These are phyloP conservation scores for Eptatretus atami DNA, from an alignment of 2,797 vertebrate species.

Conservation along the genomic window DNA sequence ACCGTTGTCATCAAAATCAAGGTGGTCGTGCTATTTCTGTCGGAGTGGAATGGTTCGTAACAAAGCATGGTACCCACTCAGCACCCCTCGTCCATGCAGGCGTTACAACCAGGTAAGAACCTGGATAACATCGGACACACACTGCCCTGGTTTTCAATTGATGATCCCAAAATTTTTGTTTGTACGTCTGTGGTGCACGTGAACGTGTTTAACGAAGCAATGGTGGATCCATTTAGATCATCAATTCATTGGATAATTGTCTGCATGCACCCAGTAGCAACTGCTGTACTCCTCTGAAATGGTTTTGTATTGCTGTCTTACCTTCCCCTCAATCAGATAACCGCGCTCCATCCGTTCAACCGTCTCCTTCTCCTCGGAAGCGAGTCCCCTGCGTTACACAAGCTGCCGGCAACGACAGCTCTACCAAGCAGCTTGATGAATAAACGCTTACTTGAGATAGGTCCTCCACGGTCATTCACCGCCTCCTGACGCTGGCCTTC, in stretches of 20 bases:
- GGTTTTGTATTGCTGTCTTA: too few relatives aligned
- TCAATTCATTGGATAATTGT: too few relatives aligned
- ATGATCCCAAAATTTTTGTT: not conserved
- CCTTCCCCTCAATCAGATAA: too few relatives aligned
- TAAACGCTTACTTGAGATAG: slow-evolving; percentile 78
- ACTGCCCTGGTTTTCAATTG: not conserved
- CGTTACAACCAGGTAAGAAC: slow-evolving; percentile 1
- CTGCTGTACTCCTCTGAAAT: too few relatives aligned
- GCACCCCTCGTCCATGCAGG: not conserved
- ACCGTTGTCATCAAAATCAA: not conserved
- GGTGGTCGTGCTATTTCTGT: not conserved
- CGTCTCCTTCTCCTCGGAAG: slow-evolving; percentile 10
- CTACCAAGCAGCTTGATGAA: slow-evolving; percentile 81
- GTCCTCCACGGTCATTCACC: slow-evolving; percentile 82
- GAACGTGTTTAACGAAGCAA: too few relatives aligned
- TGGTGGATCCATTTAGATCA: too few relatives aligned
- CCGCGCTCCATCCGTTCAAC: too few relatives aligned
- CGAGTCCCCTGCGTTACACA: slow-evolving; percentile 60
- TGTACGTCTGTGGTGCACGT: not conserved
- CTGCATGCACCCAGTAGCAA: too few relatives aligned
- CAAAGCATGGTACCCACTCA: not conserved
- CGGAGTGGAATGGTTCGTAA: not conserved
- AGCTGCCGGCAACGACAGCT: slow-evolving; percentile 57
- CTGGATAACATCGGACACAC: not conserved
- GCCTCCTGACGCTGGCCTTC: slow-evolving; percentile 62